A percentile compares a stretch with the other conserved stretches of the same genome.
Conservation (phyloP, 2,113 vertebrate species). For the Willisornis vidua region DNA sequence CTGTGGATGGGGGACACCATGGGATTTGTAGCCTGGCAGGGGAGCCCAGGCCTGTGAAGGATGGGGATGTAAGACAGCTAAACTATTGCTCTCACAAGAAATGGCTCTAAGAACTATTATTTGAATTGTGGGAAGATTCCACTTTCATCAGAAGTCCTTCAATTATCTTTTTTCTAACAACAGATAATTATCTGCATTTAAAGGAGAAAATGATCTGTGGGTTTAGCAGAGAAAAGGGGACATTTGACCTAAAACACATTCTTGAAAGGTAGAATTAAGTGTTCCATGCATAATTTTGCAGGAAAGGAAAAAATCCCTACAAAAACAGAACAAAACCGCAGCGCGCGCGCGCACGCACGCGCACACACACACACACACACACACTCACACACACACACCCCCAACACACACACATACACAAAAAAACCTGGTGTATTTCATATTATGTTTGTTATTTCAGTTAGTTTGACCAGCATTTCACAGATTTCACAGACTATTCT, state of each 20-base stretch:
- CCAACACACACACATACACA: no score
- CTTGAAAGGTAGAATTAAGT: background rate
- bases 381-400: no score
- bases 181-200: conserved; percentile 26
- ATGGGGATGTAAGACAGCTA: conserved; percentile 13
- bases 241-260: background rate
- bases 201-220: background rate
- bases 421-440: background rate
- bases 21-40: conserved; percentile 43
- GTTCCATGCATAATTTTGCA: background rate
- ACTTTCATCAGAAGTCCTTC: conserved; percentile 20
- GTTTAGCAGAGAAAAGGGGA: background rate
- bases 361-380: rapidly evolving
- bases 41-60: conserved; percentile 24
- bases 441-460: background rate
- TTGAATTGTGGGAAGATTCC: background rate
- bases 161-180: conserved; percentile 18
- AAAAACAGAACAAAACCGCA: background rate
- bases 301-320: rapidly evolving
- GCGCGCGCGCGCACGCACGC: no score
- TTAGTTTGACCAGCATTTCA: background rate
- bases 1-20: background rate
- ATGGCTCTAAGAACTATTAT: conserved; percentile 33
- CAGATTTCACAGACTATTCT: no score
- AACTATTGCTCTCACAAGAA: conserved; percentile 44